Conservation (phyloP, 2,113 vertebrate species). For the Phaethornis superciliosus region DNA sequence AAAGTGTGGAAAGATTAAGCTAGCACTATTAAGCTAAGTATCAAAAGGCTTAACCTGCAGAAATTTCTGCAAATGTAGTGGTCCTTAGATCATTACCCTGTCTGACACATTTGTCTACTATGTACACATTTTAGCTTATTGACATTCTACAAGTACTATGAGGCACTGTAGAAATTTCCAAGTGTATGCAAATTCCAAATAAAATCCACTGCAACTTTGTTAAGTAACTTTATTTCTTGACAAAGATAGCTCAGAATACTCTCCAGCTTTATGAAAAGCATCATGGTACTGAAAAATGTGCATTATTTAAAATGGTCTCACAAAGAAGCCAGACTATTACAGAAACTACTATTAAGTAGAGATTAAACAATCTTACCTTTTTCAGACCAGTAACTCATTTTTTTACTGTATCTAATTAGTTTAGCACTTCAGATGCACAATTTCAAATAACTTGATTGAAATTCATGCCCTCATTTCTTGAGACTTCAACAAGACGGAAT, state of each 20-base stretch:
- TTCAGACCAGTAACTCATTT: background rate
- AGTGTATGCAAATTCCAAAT: rapidly evolving
- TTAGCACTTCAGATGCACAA: background rate
- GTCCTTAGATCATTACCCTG: background rate
- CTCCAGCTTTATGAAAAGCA: background rate
- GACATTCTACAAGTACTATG: background rate
- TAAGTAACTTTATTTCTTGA: background rate
- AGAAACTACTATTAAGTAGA: background rate
- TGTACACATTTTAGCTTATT: background rate
- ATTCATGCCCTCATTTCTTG: background rate
- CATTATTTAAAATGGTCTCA: background rate
- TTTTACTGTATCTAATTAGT: background rate
- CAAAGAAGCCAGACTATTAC: background rate
- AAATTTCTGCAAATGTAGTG: background rate
- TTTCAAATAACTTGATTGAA: background rate
- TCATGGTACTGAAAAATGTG: background rate
- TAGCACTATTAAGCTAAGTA: background rate
- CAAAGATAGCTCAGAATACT: background rate
- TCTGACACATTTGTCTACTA: background rate
- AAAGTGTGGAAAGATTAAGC: background rate
- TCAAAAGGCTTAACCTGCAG: background rate
- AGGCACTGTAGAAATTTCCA: background rate
- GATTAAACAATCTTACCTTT: background rate
- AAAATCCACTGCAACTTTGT: background rate
- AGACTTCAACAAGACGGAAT: background rate